phyloP scores from a whole-genome alignment of 2,888 invertebrate species.

The Abscondita cerata region DNA sequence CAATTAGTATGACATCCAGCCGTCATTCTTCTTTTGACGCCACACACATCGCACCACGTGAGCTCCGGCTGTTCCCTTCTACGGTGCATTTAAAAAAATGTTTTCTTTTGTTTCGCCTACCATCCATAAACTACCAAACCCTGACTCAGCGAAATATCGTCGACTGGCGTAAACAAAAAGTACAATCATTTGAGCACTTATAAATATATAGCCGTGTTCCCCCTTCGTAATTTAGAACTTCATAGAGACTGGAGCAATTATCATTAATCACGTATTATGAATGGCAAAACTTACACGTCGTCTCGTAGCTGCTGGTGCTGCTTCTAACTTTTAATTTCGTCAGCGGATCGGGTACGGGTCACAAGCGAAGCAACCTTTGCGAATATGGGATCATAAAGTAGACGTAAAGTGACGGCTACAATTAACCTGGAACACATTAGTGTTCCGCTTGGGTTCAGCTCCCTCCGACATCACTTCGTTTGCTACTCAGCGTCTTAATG shows the following conservation, averaged over 20 bases:
- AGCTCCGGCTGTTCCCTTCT: constrained; percentile 23
- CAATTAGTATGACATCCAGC: constrained; percentile 57
- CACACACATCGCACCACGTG: constrained; percentile 51
- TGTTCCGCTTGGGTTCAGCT: constrained; percentile 40
- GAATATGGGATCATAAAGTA: constrained; percentile 42
- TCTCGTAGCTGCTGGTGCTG: constrained; percentile 41
- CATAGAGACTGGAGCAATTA: constrained; percentile 55
- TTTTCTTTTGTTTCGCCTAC: constrained; percentile 24
- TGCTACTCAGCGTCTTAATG: constrained; percentile 45
- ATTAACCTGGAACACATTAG: constrained; percentile 48
- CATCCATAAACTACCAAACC: constrained; percentile 24
- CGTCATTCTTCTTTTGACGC: constrained; percentile 50
- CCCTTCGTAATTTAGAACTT: constrained; percentile 53
- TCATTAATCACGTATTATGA: constrained; percentile 59
- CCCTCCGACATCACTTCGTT: constrained; percentile 43
- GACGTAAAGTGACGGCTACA: constrained; percentile 46
- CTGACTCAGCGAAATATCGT: constrained; percentile 47
- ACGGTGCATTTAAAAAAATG: constrained; percentile 30
- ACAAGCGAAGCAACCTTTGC: constrained; percentile 32
- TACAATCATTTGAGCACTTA: constrained; percentile 42
- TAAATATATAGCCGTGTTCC: constrained; percentile 44
- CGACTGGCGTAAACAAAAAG: constrained; percentile 51
- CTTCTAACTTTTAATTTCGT: constrained; percentile 50
- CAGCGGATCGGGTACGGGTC: constrained; percentile 28
- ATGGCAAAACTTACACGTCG: constrained; percentile 57